Conservation (phyloP, 1,140 invertebrate genomes). For the Heliconius congener region DNA sequence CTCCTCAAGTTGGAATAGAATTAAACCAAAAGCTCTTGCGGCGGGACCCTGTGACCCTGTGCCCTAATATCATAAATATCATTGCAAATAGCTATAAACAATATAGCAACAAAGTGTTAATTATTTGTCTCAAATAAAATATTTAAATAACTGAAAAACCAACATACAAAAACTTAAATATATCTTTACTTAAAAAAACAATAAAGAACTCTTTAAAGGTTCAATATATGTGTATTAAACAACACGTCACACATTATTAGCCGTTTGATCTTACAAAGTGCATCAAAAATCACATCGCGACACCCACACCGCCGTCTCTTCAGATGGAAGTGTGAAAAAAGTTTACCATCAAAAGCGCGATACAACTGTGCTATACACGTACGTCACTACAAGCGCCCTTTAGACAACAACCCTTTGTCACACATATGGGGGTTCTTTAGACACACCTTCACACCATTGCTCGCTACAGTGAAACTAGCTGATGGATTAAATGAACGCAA, state of each 20-base stretch:
- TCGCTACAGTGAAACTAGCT: conserved; percentile 10
- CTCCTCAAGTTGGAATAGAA: no score
- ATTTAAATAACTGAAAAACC: no score
- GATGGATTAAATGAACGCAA: conserved; percentile 1
- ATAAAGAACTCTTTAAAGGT: background rate
- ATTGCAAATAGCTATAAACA: no score
- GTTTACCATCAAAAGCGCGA: conserved; percentile 29
- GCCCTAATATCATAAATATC: no score
- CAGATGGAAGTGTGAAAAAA: conserved; percentile 28
- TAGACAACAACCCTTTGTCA: conserved; percentile 37
- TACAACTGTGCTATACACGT: conserved; percentile 28
- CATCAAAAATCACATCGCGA: conserved; percentile 9
- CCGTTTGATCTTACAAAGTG: background rate
- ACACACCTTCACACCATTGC: conserved; percentile 30
- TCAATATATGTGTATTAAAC: background rate
- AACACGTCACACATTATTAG: background rate
- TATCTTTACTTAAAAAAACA: background rate
- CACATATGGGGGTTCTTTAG: conserved; percentile 33
- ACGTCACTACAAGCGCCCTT: conserved; percentile 31
- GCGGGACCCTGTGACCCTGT: no score
- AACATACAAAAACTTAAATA: no score
- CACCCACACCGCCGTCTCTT: conserved; percentile 4
- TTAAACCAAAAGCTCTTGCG: no score
- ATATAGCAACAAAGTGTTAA: no score
- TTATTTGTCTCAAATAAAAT: no score